Conservation (phyloP, 2,797 vertebrate species). For the Denticeps clupeoides region DNA sequence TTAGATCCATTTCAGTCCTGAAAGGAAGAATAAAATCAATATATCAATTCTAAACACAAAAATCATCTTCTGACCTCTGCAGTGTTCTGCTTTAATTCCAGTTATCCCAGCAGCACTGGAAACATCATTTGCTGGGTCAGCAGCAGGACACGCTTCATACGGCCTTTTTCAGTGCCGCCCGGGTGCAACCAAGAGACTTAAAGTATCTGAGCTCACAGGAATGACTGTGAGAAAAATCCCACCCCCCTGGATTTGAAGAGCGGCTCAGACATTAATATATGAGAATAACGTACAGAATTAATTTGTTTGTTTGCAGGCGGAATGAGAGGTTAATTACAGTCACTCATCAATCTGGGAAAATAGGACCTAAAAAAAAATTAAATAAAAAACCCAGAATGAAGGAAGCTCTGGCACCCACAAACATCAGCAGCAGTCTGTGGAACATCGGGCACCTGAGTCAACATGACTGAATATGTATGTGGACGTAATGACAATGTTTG, state of each 20-base stretch:
- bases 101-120: constrained; percentile 13
- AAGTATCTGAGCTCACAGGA: constrained; percentile 24
- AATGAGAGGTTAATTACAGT: too few species aligned
- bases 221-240: constrained; percentile 17
- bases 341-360: constrained; percentile 18
- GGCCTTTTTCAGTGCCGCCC: constrained; percentile 17
- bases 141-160: neutral
- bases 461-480: constrained; percentile 36
- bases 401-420: constrained; percentile 39
- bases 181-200: constrained; percentile 21
- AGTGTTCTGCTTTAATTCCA: too few species aligned
- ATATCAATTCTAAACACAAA: too few species aligned
- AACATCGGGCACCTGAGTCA: constrained; percentile 51
- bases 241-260: too few species aligned
- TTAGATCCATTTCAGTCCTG: too few species aligned
- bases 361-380: constrained; percentile 36
- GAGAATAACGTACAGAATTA: too few species aligned
- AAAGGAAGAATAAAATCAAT: too few species aligned
- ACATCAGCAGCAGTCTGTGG: constrained; percentile 29
- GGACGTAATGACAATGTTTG: constrained; percentile 35
- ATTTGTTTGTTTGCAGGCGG: too few species aligned
- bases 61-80: constrained; percentile 2
- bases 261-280: too few species aligned
- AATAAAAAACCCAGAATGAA: constrained; percentile 18
- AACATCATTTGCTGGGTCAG: constrained; percentile 30